Base-by-base conservation (phyloP, 2,888 invertebrate genomes). In the Nemurella pictetii region DNA sequence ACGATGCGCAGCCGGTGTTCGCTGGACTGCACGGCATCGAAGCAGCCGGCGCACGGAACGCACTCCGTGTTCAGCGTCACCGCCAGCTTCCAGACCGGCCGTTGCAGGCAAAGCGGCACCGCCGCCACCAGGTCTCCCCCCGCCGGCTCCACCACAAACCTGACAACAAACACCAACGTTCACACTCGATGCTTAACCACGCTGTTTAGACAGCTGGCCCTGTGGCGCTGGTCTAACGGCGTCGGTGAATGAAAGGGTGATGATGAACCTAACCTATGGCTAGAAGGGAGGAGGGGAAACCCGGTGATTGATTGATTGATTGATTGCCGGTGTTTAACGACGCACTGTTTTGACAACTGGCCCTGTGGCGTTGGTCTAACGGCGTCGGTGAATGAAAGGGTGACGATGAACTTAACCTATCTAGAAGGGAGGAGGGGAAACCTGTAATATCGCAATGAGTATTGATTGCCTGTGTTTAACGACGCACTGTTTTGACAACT, bases 71-170 rank as follows among this genome's bases (percentile, higher is more conserved):
- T 3, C 9, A 55, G 55, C 55, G 55, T 55, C 7, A 75, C 7
- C 15, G 95, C 94, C 75, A 96, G 94, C 90, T 95, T 96, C 96
- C 96, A 96, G 89, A 96, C 92, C 0, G 95, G 95, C 89, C 93
- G 85, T 96, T 94, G 89, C 97, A 97, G 85, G 96, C 93, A 89
- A 96, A 95, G 81, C 92, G 91, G 85, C n/a, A n/a, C n/a, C n/a
- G 95, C 94, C 0, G 96, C 96, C 0, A 97, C 96, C 86, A 97
- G 90, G 89, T 97, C 96, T 0, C 95, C 95, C 87, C 95, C 96
- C 86, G 94, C 93, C 80, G 93, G 93, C 89, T 97, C 96, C 77
- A 97, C 95, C 30, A 92, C 90, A 87, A 95, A 95, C 83, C 96
- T 91, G 55, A 2, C 9, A 12, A 55, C 1, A 15, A 20, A 55